Percentiles rank a stretch among this genome's conserved stretches.
Evolutionary conservation across 2,797 vertebrate genomes (phyloP).

Genomic region (Gymnoscopelus microlampas): DNA sequence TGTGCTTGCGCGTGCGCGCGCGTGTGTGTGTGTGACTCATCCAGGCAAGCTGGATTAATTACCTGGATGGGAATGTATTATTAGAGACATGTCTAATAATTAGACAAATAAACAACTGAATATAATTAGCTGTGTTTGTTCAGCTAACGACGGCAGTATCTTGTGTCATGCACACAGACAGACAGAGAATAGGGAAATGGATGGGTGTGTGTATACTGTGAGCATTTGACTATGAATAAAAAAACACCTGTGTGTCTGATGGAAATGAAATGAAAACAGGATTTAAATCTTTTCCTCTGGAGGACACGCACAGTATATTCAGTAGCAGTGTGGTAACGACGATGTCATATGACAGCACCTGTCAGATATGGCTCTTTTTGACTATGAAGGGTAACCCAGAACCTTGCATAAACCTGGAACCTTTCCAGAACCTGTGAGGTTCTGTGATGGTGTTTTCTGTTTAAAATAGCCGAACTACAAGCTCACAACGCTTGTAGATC

Average conservation of each 20-base stretch:
- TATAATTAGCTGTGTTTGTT: slow-evolving; percentile 50
- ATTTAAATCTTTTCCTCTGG: slow-evolving; percentile 38
- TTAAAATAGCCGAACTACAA: no score
- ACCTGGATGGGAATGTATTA: not conserved
- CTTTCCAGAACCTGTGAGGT: no score
- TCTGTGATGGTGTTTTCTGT: no score
- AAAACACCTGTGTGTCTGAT: slow-evolving; percentile 8
- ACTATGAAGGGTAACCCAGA: no score
- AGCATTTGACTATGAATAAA: slow-evolving; percentile 6
- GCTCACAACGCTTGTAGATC: no score
- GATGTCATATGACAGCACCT: not conserved
- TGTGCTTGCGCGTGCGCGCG: not conserved
- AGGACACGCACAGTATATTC: slow-evolving; percentile 21
- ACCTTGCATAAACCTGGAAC: no score
- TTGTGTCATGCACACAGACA: slow-evolving; percentile 10
- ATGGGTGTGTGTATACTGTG: not conserved
- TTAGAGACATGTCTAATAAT: no score
- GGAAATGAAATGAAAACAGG: slow-evolving; percentile 10
- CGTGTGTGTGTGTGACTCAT: not conserved
- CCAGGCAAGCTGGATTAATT: slow-evolving; percentile 36
- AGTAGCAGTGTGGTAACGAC: slow-evolving; percentile 8
- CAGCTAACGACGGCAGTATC: slow-evolving; percentile 24
- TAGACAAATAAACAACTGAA: slow-evolving; percentile 43
- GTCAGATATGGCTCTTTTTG: not conserved
- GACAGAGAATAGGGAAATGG: not conserved